Conservation (phyloP, 2,888 invertebrate genomes). For the Morinoia aosen region DNA sequence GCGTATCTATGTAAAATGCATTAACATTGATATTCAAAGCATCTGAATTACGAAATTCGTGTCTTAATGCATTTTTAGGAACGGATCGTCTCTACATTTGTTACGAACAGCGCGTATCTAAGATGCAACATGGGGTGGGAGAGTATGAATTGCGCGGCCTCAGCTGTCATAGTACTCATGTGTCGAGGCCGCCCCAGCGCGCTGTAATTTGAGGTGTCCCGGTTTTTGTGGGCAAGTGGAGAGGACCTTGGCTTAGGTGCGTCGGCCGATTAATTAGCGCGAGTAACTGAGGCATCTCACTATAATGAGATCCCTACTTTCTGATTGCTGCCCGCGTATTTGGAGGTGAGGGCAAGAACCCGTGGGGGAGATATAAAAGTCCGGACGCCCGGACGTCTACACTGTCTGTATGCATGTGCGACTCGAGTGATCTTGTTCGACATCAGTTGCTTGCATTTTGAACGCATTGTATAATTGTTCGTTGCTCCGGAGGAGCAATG, state of each 20-base stretch:
- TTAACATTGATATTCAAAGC: neutral
- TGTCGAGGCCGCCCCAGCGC: neutral
- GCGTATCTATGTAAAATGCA: neutral
- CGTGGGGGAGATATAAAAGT: neutral
- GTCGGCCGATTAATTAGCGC: neutral
- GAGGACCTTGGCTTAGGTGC: neutral
- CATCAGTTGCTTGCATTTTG: neutral
- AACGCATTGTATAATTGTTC: neutral
- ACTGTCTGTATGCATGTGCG: neutral
- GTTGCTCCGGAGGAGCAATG: neutral
- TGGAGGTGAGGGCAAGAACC: neutral
- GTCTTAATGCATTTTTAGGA: neutral
- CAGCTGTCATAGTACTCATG: neutral
- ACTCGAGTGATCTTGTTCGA: neutral
- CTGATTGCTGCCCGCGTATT: neutral
- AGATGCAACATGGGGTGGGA: neutral
- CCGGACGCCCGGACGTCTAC: neutral
- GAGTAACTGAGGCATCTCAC: neutral
- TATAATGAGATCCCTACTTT: slow-evolving; percentile 21
- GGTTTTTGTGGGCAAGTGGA: neutral
- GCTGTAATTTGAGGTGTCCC: slow-evolving; percentile 1
- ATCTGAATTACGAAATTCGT: neutral
- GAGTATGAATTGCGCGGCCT: neutral
- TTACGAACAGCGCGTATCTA: neutral
- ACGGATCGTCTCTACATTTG: neutral